phyloP scores from a whole-genome alignment of 2,797 vertebrate species.

The Falco biarmicus region DNA sequence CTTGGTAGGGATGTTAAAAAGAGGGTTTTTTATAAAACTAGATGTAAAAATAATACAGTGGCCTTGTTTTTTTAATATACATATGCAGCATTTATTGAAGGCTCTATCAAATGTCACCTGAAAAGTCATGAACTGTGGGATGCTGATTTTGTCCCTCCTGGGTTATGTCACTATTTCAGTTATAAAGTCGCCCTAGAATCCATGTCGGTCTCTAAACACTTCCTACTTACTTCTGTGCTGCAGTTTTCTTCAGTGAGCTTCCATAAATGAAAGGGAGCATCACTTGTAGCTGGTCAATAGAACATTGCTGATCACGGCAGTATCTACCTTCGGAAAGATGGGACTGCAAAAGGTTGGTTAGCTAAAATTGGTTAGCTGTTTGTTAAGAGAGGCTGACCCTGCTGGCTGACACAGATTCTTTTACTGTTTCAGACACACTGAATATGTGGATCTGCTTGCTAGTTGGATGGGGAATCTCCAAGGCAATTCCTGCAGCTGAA shows the following conservation, averaged over 20 bases:
- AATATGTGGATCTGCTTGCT: neutral
- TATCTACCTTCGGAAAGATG: neutral
- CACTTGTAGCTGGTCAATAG: neutral
- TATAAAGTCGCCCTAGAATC: neutral
- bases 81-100: neutral
- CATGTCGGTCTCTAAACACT: neutral
- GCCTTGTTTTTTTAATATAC: neutral
- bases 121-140: neutral
- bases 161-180: neutral
- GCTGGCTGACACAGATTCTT: neutral
- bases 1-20: neutral
- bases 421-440: neutral
- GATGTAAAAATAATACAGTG: neutral
- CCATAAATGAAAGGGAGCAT: neutral
- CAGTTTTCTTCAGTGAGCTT: neutral
- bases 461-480: neutral
- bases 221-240: neutral
- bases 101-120: neutral
- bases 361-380: neutral
- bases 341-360: neutral
- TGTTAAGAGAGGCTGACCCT: neutral
- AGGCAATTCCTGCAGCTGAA: neutral
- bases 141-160: neutral
- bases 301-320: neutral
- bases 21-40: neutral